These are phyloP conservation scores for Philantomba maxwellii DNA, from an alignment of 2,113 vertebrate species.

Conservation along the genomic window DNA sequence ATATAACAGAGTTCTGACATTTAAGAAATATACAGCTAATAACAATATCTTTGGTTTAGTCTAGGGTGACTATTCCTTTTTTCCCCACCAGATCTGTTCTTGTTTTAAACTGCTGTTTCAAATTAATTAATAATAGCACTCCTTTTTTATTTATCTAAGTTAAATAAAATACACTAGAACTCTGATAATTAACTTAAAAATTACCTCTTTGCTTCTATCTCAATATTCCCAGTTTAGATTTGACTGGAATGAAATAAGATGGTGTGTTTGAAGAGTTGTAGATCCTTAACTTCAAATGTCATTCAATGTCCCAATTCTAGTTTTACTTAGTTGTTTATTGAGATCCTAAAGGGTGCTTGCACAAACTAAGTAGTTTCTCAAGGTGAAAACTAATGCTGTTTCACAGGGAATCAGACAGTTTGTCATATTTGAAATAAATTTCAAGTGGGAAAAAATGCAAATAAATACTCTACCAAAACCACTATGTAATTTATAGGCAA, in stretches of 20 bases:
- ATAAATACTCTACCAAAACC: slow-evolving; percentile 9
- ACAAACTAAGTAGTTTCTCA: neutral
- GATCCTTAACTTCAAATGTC: neutral
- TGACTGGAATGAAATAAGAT: neutral
- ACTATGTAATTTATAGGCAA: slow-evolving; percentile 13
- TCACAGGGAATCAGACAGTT: neutral
- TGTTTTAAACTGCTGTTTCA: slow-evolving; percentile 13
- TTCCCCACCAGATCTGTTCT: neutral
- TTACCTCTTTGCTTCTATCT: neutral
- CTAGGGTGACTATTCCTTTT: neutral
- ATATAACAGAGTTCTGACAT: neutral
- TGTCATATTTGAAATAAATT: slow-evolving; percentile 42
- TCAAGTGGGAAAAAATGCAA: slow-evolving; percentile 35
- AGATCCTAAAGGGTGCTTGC: neutral
- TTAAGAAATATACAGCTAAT: slow-evolving; percentile 7
- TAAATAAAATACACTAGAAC: neutral
- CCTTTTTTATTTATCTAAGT: neutral
- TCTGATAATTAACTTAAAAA: neutral
- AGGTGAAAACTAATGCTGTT: neutral
- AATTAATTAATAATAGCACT: neutral
- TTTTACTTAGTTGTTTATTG: neutral
- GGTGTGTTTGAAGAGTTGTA: neutral
- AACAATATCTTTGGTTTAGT: neutral
- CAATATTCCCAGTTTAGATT: neutral
- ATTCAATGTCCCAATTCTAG: neutral